phyloP scores from a whole-genome alignment of 2,888 invertebrate genomes.

The Lasioglossum villosulum region DNA sequence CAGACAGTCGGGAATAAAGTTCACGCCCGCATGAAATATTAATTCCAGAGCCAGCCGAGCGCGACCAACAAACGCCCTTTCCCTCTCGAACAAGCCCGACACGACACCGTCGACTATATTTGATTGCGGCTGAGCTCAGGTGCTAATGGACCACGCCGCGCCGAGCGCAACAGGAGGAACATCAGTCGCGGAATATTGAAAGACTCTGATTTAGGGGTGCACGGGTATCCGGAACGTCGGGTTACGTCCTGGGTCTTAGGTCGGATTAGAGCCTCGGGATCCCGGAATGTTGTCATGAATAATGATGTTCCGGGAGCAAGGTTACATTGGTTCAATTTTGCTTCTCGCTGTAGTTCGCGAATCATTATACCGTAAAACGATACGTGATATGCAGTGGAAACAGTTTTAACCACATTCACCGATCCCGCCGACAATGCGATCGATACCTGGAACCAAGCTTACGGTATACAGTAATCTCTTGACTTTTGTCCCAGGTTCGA shows the following conservation, averaged over 20 bases:
- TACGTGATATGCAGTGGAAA: not conserved
- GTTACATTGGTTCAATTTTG: not conserved
- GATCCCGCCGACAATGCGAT: not conserved
- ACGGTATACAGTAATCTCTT: too few relatives aligned
- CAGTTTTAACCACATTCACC: not conserved
- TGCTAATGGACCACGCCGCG: not conserved
- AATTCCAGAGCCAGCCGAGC: constrained; percentile 1
- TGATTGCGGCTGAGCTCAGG: not conserved
- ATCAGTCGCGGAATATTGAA: not conserved
- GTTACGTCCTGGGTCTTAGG: too few relatives aligned
- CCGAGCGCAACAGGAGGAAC: not conserved
- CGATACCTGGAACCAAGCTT: not conserved
- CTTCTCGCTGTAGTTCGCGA: not conserved
- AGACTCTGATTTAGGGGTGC: not conserved
- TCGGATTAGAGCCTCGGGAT: too few relatives aligned
- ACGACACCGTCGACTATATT: not conserved
- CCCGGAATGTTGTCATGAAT: not conserved
- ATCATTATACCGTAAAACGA: not conserved
- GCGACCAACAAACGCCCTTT: constrained; percentile 2
- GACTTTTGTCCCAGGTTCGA: too few relatives aligned
- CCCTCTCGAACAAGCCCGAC: not conserved
- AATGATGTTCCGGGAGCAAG: not conserved
- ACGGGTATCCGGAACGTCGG: too few relatives aligned
- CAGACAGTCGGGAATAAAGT: constrained; percentile 1
- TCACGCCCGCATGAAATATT: not conserved